Base-by-base conservation (phyloP, 2,888 invertebrate genomes). In the Elgonia sp. region DNA sequence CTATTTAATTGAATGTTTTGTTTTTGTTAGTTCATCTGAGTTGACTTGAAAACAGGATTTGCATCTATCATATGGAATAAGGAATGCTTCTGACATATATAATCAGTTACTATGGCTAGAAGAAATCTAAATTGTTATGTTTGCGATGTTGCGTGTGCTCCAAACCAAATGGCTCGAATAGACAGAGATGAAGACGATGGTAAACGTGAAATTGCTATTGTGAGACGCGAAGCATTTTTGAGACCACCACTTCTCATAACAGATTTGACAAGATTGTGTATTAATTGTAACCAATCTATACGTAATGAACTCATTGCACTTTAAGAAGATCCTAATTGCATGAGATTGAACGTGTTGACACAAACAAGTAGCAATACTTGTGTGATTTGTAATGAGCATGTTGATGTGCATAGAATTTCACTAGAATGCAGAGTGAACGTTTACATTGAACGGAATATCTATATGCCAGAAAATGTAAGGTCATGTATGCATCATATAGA, bases 401-500 rank as follows among this genome's bases (percentile, higher is more conserved):
- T 29, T 72, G 42, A 88, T 80, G 6, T 87, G 42, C 85, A 84
- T n/a, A 70, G 80, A 53, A 21, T 89, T n/a, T 87, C 80, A 29
- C 29, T 29, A 29, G 29, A 29, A 29, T 29, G 76, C 46, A 40
- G 86, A 42, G 76, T 69, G 14, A 40, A 86, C 62, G 55, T 87
- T 57, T 84, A 69, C 67, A 65, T 87, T 4, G 18, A 57, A 37
- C 62, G 70, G 18, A 80, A 84, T 20, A 84, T 81, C 42, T 84
- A 70, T 40, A 53, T 88, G 0, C 89, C 85, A 4, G 55, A 75
- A 12, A 69, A 89, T 39, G 80, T 86, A 0, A 87, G 55, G 50
- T 84, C 83, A 12, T 87, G 87, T 65, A n/a, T n/a, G 57, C 84
- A 87, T 84, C 86, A 90, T 82, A 69, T 87, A 37, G 80, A 88